Base-by-base conservation (phyloP, 2,888 invertebrate species). In the Polymixis lichenea region DNA sequence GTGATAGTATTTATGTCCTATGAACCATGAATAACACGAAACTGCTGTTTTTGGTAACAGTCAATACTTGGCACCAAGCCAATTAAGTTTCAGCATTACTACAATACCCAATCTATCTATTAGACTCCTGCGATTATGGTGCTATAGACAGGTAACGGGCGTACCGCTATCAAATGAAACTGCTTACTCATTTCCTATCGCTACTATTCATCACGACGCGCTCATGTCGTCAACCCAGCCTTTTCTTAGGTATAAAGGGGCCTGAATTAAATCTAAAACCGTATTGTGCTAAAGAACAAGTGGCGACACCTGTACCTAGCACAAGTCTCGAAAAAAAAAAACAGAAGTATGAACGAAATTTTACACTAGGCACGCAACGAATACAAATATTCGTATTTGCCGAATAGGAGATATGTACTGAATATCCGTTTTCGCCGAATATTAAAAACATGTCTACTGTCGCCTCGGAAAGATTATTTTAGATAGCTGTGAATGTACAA, bases 131-230 rank as follows among this genome's bases (percentile, higher is more conserved):
- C 5, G 25, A 22, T 55, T 28, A 28, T 51, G 13, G 19, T 51
- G 2, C 22, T 38, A 15, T 32, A 32, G 32, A 32, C 32, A 8
- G 9, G 53, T 38, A 38, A 22, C 25, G 19, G 7, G 19, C 61
- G 38, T 49, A 17, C 28, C 49, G 38, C 17, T n/a, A 3, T 64
- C 15, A 1, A 71, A 43, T 38, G n/a, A 72, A 56, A 72, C 19
- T 72, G 80, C 72, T 62, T 32, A 80, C 55, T 72, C 55, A 72
- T 72, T 80, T 51, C 49, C 43, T 72, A 28, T 11, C 61, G 49
- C 17, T 8, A 61, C 17, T 32, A 56, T 51, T 32, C n/a, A 17
- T 61, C 56, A 65, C 15, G 38, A 22, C 15, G 19, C 28, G 55
- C 22, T 66, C 43, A 43, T 19, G 49, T 49, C 9, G 58, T 74